phyloP scores from a whole-genome alignment of 2,113 vertebrate species.

The Urocitellus parryii region DNA sequence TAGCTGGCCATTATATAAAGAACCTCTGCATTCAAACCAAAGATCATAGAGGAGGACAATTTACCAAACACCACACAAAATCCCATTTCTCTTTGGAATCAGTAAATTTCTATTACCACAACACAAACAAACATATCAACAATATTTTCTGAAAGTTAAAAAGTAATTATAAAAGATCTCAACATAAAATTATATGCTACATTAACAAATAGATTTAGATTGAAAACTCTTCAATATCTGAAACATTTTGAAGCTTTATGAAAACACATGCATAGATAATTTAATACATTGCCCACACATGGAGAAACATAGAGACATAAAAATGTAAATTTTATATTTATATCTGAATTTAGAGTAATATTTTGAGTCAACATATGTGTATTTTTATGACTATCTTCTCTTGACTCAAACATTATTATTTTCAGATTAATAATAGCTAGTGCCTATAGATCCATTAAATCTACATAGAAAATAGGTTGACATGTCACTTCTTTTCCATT shows the following conservation, averaged over 20 bases:
- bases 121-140: background rate
- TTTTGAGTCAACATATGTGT: background rate
- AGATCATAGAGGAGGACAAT: background rate
- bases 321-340: background rate
- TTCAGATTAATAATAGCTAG: background rate
- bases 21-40: background rate
- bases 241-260: background rate
- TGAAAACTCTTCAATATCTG: background rate
- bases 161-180: background rate
- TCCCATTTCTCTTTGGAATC: background rate
- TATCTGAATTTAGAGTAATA: background rate
- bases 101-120: background rate
- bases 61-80: background rate
- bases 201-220: background rate
- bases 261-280: background rate
- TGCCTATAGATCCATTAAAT: background rate
- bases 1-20: background rate
- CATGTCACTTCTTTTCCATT: background rate
- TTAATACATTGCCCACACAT: background rate
- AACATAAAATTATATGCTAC: background rate
- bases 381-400: background rate
- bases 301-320: background rate
- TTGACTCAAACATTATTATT: background rate
- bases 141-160: slow-evolving; percentile 16
- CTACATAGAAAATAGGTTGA: background rate